phyloP scores from a whole-genome alignment of 2,113 vertebrate genomes.

The Antidorcas marsupialis region DNA sequence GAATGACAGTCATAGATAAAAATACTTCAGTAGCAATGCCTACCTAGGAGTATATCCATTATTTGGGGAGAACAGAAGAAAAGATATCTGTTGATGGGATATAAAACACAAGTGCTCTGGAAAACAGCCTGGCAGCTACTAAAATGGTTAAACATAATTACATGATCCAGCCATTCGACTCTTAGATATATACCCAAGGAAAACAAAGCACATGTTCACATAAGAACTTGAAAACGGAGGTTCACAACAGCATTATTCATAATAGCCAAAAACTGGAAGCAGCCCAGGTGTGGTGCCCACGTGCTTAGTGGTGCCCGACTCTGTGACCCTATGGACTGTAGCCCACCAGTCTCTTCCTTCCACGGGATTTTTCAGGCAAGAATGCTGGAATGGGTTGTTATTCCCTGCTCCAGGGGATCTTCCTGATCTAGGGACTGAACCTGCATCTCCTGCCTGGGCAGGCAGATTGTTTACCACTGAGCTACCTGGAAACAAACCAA shows the following conservation, averaged over 20 bases:
- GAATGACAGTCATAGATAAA: background rate
- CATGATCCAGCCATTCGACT: background rate
- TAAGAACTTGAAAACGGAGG: background rate
- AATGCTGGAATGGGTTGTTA: background rate
- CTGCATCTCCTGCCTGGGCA: background rate
- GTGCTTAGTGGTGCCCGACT: background rate
- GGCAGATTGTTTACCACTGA: background rate
- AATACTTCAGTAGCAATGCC: background rate
- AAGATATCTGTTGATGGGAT: background rate
- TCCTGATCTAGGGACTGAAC: background rate
- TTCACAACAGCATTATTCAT: background rate
- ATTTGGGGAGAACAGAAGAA: background rate
- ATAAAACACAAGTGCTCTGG: background rate
- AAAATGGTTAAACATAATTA: background rate
- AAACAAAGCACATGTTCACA: background rate
- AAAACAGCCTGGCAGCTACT: background rate
- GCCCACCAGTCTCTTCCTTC: background rate
- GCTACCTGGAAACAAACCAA: background rate
- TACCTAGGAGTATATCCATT: background rate
- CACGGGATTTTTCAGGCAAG: background rate
- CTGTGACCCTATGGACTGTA: background rate
- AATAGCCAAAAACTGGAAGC: background rate
- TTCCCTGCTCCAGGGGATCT: background rate
- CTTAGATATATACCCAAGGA: background rate
- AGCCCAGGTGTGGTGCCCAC: background rate